A percentile compares a stretch with the other conserved stretches of the same genome.
phyloP scores from a whole-genome alignment of 2,113 vertebrate species.

The Anolis carolinensis region DNA sequence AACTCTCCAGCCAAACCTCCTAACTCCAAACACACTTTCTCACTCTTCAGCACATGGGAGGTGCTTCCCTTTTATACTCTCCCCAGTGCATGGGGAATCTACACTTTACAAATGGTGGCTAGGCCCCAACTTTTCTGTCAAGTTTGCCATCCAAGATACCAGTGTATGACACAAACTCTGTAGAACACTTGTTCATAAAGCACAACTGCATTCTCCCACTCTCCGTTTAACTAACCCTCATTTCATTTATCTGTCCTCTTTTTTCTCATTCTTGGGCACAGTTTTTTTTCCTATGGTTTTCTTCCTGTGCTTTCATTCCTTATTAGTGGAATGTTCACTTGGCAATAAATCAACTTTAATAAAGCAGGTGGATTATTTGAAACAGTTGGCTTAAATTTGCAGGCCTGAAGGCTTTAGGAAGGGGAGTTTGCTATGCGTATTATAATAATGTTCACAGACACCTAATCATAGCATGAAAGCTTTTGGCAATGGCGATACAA shows the following conservation, averaged over 20 bases:
- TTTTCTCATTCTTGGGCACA: background rate
- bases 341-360: conserved; percentile 41
- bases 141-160: too few species aligned
- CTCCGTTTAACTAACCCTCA: conserved; percentile 11
- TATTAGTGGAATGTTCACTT: conserved; percentile 46
- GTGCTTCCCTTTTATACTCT: too few species aligned
- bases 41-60: too few species aligned
- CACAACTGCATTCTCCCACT: conserved; percentile 57
- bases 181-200: conserved; percentile 60
- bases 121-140: too few species aligned
- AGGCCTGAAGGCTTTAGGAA: conserved; percentile 26
- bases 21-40: too few species aligned
- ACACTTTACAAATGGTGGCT: too few species aligned
- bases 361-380: conserved; percentile 51
- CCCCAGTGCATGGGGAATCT: too few species aligned
- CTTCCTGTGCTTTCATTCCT: conserved; percentile 35
- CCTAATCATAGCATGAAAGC: background rate
- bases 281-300: conserved; percentile 45
- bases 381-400: conserved; percentile 51
- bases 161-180: conserved; percentile 13
- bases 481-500: background rate
- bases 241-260: conserved; percentile 21
- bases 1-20: too few species aligned
- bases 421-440: background rate
- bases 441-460: background rate